Base-by-base conservation (phyloP, 2,113 vertebrate genomes). In the Motacilla tschutschensis region DNA sequence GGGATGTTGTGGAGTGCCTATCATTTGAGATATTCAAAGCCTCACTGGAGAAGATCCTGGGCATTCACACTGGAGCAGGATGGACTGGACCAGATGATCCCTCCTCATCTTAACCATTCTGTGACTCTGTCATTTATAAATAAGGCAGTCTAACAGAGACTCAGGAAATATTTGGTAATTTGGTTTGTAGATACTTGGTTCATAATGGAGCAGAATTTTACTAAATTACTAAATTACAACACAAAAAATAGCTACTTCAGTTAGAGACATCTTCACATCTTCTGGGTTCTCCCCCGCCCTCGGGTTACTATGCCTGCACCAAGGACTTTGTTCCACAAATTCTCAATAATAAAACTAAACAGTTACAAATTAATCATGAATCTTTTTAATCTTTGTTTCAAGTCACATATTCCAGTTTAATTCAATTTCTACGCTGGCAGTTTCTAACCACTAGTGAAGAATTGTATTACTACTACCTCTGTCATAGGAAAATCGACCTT, bases 201-300 rank as follows among this genome's bases (percentile, higher is more conserved):
- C 7, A 28, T 54, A 58, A 62, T 5, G 3, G 7, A 67, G 20
- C 5, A 71, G 5, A 65, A 22, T 8, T 46, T 54, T 29, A 60
- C 33, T 33, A 7, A 33, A 33, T 33, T 33, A 33, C 33, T 17
- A 57, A 74, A 62, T 53, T 22, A 40, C 16, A 54, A 36, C 6
- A 36, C 6, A 63, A 51, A 77, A 64, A 51, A 14, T 12, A 2
- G 1, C 12, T 55, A 2, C 7, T 89, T 7, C 12, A 38, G 2
- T 46, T 36, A 48, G 1, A 38, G 14, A 26, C 15, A 29, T 10
- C 5, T 33, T 70, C 28, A 26, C 15, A 29, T 10, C 5, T 33
- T 70, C 28, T 43, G 8, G 4, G 6, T 1, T 8, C 19, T 7
- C 7, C 6, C 2, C 5, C 6, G 3, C 4, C 8, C 2, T 1